These are phyloP conservation scores for Aphelinus certus DNA, from an alignment of 1,140 invertebrate species.

Conservation along the genomic window DNA sequence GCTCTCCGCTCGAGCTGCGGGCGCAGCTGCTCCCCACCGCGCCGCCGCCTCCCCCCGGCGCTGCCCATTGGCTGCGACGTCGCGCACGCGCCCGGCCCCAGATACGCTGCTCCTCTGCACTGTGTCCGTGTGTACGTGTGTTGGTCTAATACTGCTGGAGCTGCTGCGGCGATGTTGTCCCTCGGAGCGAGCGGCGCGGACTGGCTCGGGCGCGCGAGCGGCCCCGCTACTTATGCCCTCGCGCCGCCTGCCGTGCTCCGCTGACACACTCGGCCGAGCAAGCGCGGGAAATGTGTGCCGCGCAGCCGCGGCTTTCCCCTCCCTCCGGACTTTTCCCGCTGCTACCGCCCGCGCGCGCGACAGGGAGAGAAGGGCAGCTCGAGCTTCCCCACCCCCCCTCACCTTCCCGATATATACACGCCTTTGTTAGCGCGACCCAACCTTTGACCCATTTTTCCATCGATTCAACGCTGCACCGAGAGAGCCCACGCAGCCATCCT, in stretches of 20 bases:
- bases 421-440: constrained; percentile 32
- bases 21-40: background rate
- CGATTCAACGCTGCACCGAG: constrained; percentile 44
- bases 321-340: background rate
- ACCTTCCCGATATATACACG: background rate
- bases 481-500: too few species aligned
- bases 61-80: background rate
- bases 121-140: too few species aligned
- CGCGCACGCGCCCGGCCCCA: background rate
- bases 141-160: too few species aligned
- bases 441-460: constrained; percentile 64
- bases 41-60: background rate
- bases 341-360: background rate
- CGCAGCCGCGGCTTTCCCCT: background rate
- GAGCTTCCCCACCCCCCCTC: background rate
- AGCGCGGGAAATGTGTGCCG: background rate
- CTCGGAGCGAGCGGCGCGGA: constrained; percentile 45
- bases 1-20: constrained; percentile 28
- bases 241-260: background rate
- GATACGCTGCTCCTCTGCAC: too few species aligned
- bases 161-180: background rate
- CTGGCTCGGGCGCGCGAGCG: constrained; percentile 50
- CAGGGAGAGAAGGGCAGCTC: background rate
- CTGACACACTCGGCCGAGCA: background rate
- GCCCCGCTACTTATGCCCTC: constrained; percentile 52